phyloP scores from a whole-genome alignment of 2,113 vertebrate genomes.

The Etheostoma cragini region DNA sequence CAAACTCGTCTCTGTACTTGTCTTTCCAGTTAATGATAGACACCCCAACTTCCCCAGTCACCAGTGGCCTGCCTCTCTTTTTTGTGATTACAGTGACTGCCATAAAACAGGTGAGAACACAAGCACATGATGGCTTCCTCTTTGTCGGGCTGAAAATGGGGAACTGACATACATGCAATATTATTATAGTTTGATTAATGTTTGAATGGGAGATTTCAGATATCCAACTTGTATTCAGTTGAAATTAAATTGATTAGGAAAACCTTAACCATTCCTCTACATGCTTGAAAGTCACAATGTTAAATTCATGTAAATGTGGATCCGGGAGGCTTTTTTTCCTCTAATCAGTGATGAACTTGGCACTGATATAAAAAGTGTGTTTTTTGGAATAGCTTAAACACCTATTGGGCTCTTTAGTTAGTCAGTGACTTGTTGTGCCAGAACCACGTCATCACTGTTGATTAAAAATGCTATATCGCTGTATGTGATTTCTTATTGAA shows the following conservation, averaged over 20 bases:
- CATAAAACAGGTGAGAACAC: conserved; percentile 95
- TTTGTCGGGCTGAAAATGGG: conserved; percentile 16
- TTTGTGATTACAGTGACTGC: conserved; percentile 99
- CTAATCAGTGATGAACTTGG: not conserved
- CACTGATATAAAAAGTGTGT: not conserved
- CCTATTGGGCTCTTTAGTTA: not conserved
- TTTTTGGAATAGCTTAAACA: not conserved
- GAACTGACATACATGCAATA: conserved; percentile 11
- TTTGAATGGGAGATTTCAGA: not conserved
- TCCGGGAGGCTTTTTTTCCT: not conserved
- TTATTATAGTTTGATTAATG: not conserved
- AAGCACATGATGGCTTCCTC: conserved; percentile 24
- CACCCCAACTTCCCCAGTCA: conserved; percentile 97
- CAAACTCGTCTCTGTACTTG: conserved; percentile 21
- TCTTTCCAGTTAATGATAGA: conserved; percentile 95
- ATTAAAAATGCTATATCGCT: not conserved
- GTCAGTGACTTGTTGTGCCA: not conserved
- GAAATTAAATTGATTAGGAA: not conserved
- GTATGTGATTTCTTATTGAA: not conserved
- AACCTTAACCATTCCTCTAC: not conserved
- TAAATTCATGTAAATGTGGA: not conserved
- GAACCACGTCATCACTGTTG: not conserved
- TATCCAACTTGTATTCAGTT: not conserved
- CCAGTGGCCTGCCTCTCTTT: conserved; percentile 98
- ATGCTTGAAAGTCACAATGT: not conserved